These are phyloP conservation scores for Athalia circularis DNA, from an alignment of 2,888 invertebrate species.

Conservation along the genomic window DNA sequence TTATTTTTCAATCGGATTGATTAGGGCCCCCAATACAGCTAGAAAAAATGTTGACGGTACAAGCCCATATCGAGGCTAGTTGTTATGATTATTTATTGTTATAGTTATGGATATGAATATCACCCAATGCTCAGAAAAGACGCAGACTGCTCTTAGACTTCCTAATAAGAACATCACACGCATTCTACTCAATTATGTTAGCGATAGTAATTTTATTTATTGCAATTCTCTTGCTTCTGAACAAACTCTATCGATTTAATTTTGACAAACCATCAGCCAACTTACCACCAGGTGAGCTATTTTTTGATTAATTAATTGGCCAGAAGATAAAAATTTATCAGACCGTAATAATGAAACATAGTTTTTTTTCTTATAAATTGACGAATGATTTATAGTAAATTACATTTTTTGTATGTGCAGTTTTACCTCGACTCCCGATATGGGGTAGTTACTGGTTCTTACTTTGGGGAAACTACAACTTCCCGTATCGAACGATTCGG, in stretches of 20 bases:
- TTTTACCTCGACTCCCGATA: constrained; percentile 79
- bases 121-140: too few relatives aligned
- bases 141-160: too few relatives aligned
- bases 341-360: too few relatives aligned
- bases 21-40: too few relatives aligned
- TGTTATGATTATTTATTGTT: too few relatives aligned
- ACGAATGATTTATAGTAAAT: not conserved
- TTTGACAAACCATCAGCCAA: constrained; percentile 71
- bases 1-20: too few relatives aligned
- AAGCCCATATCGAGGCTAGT: too few relatives aligned
- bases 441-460: constrained; percentile 80
- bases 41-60: too few relatives aligned
- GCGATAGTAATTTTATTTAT: constrained; percentile 9
- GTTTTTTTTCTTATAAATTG: too few relatives aligned
- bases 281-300: constrained; percentile 78
- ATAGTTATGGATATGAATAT: too few relatives aligned
- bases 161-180: not conserved
- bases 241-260: constrained; percentile 54
- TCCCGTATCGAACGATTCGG: constrained; percentile 75
- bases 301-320: not conserved
- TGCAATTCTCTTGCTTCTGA: constrained; percentile 47
- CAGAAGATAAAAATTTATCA: not conserved
- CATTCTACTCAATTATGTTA: not conserved
- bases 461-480: constrained; percentile 75
- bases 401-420: constrained; percentile 67